A percentile compares a stretch with the other conserved stretches of the same genome.
phyloP scores from a whole-genome alignment of 2,888 invertebrate species.

The Xiphydria camelus region DNA sequence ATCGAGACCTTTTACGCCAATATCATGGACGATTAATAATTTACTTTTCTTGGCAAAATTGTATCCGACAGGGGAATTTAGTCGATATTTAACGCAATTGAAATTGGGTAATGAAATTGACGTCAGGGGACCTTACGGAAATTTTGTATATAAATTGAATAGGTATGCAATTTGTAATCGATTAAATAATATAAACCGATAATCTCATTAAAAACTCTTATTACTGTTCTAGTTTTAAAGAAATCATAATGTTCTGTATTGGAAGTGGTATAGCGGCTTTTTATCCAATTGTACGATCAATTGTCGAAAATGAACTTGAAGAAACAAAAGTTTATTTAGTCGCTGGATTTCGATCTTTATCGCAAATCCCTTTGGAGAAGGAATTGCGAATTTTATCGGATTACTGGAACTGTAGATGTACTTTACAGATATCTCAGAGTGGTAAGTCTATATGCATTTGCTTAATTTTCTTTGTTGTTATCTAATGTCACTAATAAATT shows the following conservation, averaged over 20 bases:
- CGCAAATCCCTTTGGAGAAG: constrained; percentile 40
- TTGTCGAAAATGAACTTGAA: constrained; percentile 45
- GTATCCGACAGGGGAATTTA: constrained; percentile 42
- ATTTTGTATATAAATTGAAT: constrained; percentile 44
- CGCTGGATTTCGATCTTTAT: constrained; percentile 40
- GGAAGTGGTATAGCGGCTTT: constrained; percentile 50
- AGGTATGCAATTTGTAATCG: constrained; percentile 29
- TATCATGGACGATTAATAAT: constrained; percentile 35
- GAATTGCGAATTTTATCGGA: constrained; percentile 42
- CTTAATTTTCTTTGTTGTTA: too few species aligned
- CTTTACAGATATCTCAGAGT: constrained; percentile 39
- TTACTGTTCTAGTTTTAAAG: constrained; percentile 34
- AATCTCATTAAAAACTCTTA: constrained; percentile 2
- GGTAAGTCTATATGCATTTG: too few species aligned
- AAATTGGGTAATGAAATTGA: constrained; percentile 33
- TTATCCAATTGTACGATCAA: constrained; percentile 45
- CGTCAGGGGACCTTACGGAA: constrained; percentile 51
- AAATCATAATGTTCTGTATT: constrained; percentile 47
- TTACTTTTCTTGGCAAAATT: constrained; percentile 44
- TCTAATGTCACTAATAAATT: too few species aligned
- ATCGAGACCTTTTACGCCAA: constrained; percentile 48
- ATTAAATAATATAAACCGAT: constrained; percentile 2
- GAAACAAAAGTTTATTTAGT: constrained; percentile 43
- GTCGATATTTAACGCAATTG: constrained; percentile 31
- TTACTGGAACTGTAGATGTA: constrained; percentile 52